A percentile compares a stretch with the other conserved stretches of the same genome.
These are phyloP conservation scores for Strigamia crassipes DNA, from an alignment of 2,888 invertebrate species.

Conservation along the genomic window DNA sequence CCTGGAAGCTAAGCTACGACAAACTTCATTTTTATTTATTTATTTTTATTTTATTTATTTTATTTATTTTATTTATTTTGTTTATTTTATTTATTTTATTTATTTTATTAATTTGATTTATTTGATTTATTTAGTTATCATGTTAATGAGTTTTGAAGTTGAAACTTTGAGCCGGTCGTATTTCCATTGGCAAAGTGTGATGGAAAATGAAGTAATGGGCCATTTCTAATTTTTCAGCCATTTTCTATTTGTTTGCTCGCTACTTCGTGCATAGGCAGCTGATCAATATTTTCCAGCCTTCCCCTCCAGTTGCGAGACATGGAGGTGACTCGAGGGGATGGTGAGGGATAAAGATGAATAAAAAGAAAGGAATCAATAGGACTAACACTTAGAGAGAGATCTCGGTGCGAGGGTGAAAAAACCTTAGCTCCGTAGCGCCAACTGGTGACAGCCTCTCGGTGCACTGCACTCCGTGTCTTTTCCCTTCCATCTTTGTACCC, in stretches of 20 bases:
- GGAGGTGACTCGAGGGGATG: background rate
- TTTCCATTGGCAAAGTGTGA: too few species aligned
- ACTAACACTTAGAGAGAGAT: constrained; percentile 32
- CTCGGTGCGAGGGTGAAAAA: constrained; percentile 10
- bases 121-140: too few species aligned
- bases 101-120: too few species aligned
- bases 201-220: too few species aligned
- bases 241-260: background rate
- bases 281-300: background rate
- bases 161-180: too few species aligned
- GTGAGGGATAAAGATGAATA: constrained; percentile 1
- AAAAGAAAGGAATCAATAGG: constrained; percentile 32
- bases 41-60: too few species aligned
- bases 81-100: too few species aligned
- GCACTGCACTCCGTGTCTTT: background rate
- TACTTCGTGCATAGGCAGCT: background rate
- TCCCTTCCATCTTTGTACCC: background rate
- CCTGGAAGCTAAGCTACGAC: too few species aligned
- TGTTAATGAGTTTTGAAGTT: too few species aligned
- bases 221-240: background rate
- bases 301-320: background rate
- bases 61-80: too few species aligned
- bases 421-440: background rate
- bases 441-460: background rate
- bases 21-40: too few species aligned